A percentile compares a stretch with the other conserved stretches of the same genome.
Evolutionary conservation across 2,113 vertebrate genomes (phyloP).

Genomic region (Petroica traversi): DNA sequence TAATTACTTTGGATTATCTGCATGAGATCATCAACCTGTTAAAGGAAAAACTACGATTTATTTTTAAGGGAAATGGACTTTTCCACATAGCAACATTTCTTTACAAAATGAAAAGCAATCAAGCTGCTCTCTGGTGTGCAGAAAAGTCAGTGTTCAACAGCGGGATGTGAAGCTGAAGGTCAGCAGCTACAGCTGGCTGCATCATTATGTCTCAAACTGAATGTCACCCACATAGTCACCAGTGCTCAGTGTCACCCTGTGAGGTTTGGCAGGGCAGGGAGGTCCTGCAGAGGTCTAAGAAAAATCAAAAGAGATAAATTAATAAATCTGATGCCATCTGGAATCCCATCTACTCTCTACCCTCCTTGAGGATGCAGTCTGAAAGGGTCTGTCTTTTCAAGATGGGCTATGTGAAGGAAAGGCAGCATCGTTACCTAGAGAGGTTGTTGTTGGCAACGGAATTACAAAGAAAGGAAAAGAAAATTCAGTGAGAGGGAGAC

Average conservation of each 20-base stretch:
- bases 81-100: not conserved
- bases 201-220: constrained; percentile 6
- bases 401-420: not conserved
- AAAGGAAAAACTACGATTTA: not conserved
- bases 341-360: not conserved
- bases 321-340: not conserved
- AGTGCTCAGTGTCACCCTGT: not conserved
- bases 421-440: not conserved
- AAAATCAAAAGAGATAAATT: not conserved
- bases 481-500: not conserved
- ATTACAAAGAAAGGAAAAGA: not conserved
- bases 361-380: not conserved
- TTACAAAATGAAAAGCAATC: not conserved
- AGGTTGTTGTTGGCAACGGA: not conserved
- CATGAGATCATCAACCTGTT: not conserved
- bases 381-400: not conserved
- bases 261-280: not conserved
- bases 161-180: not conserved
- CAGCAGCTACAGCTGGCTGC: not conserved
- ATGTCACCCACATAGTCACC: not conserved
- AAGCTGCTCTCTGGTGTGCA: not conserved
- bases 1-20: not conserved
- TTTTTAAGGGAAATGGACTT: not conserved
- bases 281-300: not conserved
- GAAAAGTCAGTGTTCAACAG: not conserved